Evolutionary conservation across 2,888 invertebrate species (phyloP).

Genomic region (Eretmocerus hayati): DNA sequence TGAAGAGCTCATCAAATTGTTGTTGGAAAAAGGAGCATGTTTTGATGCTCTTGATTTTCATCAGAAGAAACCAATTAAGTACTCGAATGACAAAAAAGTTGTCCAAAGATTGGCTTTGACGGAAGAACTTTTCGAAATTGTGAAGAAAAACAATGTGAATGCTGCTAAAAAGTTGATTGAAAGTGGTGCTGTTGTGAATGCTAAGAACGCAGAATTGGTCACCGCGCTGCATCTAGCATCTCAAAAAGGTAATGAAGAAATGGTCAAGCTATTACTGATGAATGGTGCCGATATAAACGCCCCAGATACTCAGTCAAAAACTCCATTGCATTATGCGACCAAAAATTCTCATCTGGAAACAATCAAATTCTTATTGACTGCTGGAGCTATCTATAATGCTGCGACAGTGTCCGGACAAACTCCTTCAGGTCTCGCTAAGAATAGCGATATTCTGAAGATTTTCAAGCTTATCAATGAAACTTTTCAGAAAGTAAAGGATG

Average conservation of each 20-base stretch:
- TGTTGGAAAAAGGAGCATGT: slow-evolving; percentile 25
- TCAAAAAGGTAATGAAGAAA: slow-evolving; percentile 25
- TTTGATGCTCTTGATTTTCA: slow-evolving; percentile 22
- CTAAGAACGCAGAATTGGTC: slow-evolving; percentile 18
- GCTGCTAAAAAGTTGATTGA: slow-evolving; percentile 5
- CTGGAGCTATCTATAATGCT: slow-evolving; percentile 23
- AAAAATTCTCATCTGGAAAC: slow-evolving; percentile 15
- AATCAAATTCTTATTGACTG: slow-evolving; percentile 18
- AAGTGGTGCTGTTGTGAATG: slow-evolving; percentile 17
- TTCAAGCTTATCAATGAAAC: slow-evolving; percentile 5
- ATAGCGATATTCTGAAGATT: slow-evolving; percentile 2
- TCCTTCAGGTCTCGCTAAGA: slow-evolving; percentile 4
- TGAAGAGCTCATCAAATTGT: slow-evolving; percentile 14
- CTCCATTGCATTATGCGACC: slow-evolving; percentile 21
- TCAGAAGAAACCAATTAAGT: slow-evolving; percentile 24
- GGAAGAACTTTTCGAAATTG: slow-evolving; percentile 7
- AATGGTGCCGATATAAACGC: slow-evolving; percentile 20
- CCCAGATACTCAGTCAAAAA: slow-evolving; percentile 2
- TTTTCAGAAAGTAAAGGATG: slow-evolving; percentile 9
- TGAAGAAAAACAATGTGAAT: slow-evolving; percentile 3
- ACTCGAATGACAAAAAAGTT: slow-evolving; percentile 20
- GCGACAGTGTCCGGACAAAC: slow-evolving; percentile 10
- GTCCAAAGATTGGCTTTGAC: background rate
- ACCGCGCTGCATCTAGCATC: slow-evolving; percentile 33
- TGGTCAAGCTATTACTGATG: slow-evolving; percentile 21